A percentile compares a stretch with the other conserved stretches of the same genome.
Conservation (phyloP, 92 coral and sea anemone genomes). For the Scolanthus callimorphus region DNA sequence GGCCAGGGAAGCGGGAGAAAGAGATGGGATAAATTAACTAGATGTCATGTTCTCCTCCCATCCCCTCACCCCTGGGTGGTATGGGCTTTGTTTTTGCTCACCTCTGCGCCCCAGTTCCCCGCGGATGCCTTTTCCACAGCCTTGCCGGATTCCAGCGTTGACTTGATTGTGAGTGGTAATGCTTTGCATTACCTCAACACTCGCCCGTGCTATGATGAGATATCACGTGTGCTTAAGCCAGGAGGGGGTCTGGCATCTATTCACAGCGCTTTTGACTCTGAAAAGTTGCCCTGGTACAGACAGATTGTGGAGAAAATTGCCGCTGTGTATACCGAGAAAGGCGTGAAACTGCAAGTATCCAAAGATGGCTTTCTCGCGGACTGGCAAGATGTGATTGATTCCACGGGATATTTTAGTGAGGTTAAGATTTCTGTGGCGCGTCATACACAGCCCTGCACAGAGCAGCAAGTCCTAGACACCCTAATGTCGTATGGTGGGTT, state of each 20-base stretch:
- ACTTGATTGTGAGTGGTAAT: neutral
- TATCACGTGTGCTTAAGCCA: neutral
- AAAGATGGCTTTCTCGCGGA: neutral
- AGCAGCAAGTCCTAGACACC: neutral
- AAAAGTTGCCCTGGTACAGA: neutral
- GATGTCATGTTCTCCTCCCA: too few relatives aligned
- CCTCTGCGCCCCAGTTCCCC: too few relatives aligned
- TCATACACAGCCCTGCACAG: neutral
- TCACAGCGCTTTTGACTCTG: neutral
- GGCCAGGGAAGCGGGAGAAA: too few relatives aligned
- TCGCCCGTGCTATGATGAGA: neutral
- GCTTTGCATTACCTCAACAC: neutral
- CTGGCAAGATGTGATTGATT: neutral
- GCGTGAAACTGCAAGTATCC: neutral
- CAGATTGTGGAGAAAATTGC: neutral
- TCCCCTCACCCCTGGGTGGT: too few relatives aligned
- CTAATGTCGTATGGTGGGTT: neutral
- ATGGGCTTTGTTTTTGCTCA: too few relatives aligned
- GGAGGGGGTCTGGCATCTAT: neutral
- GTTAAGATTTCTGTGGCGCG: neutral
- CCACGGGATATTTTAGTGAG: neutral
- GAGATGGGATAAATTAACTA: too few relatives aligned
- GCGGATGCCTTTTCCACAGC: neutral
- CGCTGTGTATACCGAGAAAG: neutral
- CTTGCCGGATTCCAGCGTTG: neutral